These are phyloP conservation scores for Pristionchus arcanus DNA, from an alignment of 2,888 invertebrate species.

Conservation along the genomic window DNA sequence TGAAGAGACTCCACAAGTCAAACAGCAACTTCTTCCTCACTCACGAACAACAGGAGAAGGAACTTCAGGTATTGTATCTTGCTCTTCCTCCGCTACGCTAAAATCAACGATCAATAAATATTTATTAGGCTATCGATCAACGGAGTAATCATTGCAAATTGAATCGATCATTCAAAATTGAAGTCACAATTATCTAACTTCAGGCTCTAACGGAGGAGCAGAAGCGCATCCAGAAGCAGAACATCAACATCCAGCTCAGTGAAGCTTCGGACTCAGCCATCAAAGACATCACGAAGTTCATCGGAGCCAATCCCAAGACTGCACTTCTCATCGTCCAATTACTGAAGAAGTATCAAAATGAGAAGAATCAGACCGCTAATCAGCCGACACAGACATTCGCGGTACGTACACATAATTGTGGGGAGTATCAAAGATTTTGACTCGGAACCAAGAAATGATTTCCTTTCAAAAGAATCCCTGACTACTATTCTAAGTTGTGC, in stretches of 20 bases:
- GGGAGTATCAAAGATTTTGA: too few relatives aligned
- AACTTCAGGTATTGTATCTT: conserved; percentile 15
- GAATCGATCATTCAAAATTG: too few relatives aligned
- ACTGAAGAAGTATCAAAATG: conserved; percentile 72
- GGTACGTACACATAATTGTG: background rate
- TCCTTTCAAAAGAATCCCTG: too few relatives aligned
- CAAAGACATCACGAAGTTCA: conserved; percentile 74
- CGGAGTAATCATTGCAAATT: too few relatives aligned
- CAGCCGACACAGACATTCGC: background rate
- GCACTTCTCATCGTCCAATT: conserved; percentile 77
- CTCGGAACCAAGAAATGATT: too few relatives aligned
- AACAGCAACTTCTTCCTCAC: conserved; percentile 71
- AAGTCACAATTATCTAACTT: background rate
- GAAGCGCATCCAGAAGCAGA: conserved; percentile 70
- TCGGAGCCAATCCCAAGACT: conserved; percentile 71
- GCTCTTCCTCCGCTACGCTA: too few relatives aligned
- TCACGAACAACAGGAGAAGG: conserved; percentile 61
- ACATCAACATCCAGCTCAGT: conserved; percentile 61
- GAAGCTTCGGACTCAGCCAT: conserved; percentile 74
- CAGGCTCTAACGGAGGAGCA: conserved; percentile 57
- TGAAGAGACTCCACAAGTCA: conserved; percentile 65
- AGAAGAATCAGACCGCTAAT: conserved; percentile 52
- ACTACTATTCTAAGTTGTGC: too few relatives aligned
- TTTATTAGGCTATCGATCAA: too few relatives aligned
- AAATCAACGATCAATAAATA: too few relatives aligned